Base-by-base conservation (phyloP, 1,140 invertebrate genomes). In the Cardiocondyla obscurior region DNA sequence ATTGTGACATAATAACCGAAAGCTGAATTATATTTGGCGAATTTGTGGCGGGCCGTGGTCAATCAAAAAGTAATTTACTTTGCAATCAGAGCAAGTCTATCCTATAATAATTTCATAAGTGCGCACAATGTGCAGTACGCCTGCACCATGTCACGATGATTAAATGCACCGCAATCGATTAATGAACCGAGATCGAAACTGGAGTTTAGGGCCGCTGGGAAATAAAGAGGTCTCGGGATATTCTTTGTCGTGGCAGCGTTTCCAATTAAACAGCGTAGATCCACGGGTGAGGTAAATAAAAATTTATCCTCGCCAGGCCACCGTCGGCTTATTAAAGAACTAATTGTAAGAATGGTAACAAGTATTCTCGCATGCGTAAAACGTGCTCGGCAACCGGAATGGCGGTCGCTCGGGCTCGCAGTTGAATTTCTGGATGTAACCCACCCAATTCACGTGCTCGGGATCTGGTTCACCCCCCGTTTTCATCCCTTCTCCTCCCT, bases 41-140 rank as follows among this genome's bases (percentile, higher is more conserved):
- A 53, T 67, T 79, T 16, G 46, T 53, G 62, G 22, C 30, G 25
- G 46, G 12, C 39, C 16, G 53, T 49, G 28, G 62, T 79, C 74
- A 67, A 79, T 79, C 60, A 67, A 79, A 77, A 79, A 79, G 46
- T 79, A 79, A 79, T 79, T 79, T 79, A 67, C 16, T 30, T 67
- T 39, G 46, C 46, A 79, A 67, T 53, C 74, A 67, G 60, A 67
- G 22, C 46, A 53, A 79, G 60, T 79, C 33, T 67, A 67, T 25
- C n/a, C 16, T 67, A 7, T 39, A n/a, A 79, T 79, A 57, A 79
- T 79, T 67, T 28, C 33, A 79, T 39, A 79, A 79, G 46, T 53
- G 46, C 33, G 3, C 57, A 30, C 55, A 46, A 74, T 42, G 16
- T 16, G 46, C 6, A 6, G 25, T 1, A 12, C n/a, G 12, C 46